Conservation (phyloP, 92 coral and sea anemone species). For the Siderastrea siderea region DNA sequence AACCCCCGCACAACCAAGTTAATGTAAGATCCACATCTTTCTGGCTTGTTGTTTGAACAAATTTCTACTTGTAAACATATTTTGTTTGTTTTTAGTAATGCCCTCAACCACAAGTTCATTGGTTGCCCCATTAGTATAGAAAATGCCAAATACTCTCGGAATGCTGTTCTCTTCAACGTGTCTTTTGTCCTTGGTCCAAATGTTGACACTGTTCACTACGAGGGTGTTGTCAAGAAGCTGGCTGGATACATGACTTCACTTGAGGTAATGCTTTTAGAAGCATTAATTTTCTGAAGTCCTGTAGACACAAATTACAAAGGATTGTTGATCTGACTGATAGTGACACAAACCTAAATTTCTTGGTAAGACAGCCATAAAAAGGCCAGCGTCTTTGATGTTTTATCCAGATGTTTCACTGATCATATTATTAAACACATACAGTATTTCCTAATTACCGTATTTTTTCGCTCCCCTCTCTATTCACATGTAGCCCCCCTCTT, state of each 20-base stretch:
- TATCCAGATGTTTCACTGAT: no score
- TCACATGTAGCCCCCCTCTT: no score
- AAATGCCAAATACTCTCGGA: constrained; percentile 97
- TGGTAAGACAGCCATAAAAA: no score
- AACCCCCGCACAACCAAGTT: not conserved
- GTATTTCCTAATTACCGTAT: no score
- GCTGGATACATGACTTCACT: constrained; percentile 94
- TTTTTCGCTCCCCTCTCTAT: no score
- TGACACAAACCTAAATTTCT: no score
- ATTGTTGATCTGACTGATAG: no score
- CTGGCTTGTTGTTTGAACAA: not conserved
- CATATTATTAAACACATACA: no score
- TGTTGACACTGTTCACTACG: constrained; percentile 87
- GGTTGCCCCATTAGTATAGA: constrained; percentile 97
- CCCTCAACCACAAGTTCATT: constrained; percentile 90
- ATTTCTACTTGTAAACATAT: not conserved
- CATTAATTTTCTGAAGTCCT: not conserved
- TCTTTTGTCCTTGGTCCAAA: constrained; percentile 90
- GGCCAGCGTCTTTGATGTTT: no score
- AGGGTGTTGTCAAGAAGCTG: constrained; percentile 94
- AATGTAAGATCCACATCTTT: no score
- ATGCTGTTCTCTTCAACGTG: constrained; percentile 95
- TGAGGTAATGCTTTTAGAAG: constrained; percentile 69
- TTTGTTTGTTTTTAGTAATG: constrained; percentile 78
- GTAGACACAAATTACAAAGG: no score